Base-by-base conservation (phyloP, 2,888 invertebrate genomes). In the Cepaea hortensis region DNA sequence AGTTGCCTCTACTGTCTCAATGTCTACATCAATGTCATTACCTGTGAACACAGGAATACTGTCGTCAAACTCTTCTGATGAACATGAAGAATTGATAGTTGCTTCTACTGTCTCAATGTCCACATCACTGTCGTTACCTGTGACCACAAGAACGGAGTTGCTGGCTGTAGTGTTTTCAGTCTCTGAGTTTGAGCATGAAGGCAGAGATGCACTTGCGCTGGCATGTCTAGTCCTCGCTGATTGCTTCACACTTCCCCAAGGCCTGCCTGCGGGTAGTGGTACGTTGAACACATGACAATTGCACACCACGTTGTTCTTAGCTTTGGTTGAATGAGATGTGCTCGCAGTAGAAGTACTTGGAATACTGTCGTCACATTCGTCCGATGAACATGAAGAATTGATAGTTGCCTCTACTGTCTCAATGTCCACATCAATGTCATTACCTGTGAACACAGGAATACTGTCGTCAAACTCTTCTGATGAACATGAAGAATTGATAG, bases 381-480 rank as follows among this genome's bases (percentile, higher is more conserved):
- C 84, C 3, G 76, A 61, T 18, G 61, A 7, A 35, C 35, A 35
- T 35, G 35, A 50, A 68, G 35, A 35, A 35, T 35, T 35, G 11
- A 79, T 77, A 46, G 77, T 68, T 13, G 77, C 85, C 20, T 77
- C 48, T 46, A 85, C 20, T 23, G 86, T 86, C 55, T 86, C 86
- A n/a, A 86, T 86, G 70, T 86, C 86, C 18, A 86, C 86, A 82
- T 86, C 86, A 76, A 82, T 86, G 76, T 86, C 86, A 82, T 86
- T 82, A 77, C 86, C 86, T 86, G 70, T 7, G 5, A 50, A 70
- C 35, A 81, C 62, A 81, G 81, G n/a, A 48, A 50, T n/a, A 35
- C 65, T 23, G 50, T 65, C 0, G 55, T 61, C 35, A 65, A 75
- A 84, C 46, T 46, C 48, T 35, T 35, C 35, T 35, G 35, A 35